A percentile compares a stretch with the other conserved stretches of the same genome.
Conservation (phyloP, 2,888 invertebrate genomes). For the Punctoribates punctum region DNA sequence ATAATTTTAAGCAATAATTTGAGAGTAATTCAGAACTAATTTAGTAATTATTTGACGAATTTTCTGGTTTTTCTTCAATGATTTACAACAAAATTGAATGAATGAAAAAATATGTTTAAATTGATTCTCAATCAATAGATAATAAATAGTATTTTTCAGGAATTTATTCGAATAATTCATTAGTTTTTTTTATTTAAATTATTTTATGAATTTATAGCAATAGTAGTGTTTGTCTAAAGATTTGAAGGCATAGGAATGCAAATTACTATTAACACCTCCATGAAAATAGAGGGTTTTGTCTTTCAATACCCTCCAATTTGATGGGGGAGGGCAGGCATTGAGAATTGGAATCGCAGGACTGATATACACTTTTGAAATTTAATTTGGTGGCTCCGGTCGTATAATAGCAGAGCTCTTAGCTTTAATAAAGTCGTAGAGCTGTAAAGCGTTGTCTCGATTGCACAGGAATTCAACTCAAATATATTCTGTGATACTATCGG, state of each 20-base stretch:
- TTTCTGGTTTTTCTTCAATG: no score
- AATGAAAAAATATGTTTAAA: no score
- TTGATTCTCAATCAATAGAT: no score
- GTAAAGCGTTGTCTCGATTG: background rate
- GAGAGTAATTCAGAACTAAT: no score
- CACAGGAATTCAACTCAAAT: slow-evolving; percentile 5
- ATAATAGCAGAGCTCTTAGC: slow-evolving; percentile 13
- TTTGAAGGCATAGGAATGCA: slow-evolving; percentile 19
- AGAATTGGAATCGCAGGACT: background rate
- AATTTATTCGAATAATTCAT: background rate
- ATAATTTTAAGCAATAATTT: no score
- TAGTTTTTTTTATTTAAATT: background rate
- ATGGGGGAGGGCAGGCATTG: slow-evolving; percentile 8
- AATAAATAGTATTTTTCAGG: background rate
- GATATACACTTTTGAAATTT: slow-evolving; percentile 18
- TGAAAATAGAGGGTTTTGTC: slow-evolving; percentile 29
- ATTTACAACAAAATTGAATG: no score
- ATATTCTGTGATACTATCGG: slow-evolving; percentile 12
- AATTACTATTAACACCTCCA: slow-evolving; percentile 30
- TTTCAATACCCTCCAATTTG: slow-evolving; percentile 11
- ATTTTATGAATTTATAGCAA: slow-evolving; percentile 1
- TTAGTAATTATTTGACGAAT: no score
- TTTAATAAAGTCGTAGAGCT: slow-evolving; percentile 22
- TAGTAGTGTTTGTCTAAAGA: background rate
- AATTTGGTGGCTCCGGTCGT: slow-evolving; percentile 15